Conservation (phyloP, 2,797 vertebrate species). For the Tinamus major region DNA sequence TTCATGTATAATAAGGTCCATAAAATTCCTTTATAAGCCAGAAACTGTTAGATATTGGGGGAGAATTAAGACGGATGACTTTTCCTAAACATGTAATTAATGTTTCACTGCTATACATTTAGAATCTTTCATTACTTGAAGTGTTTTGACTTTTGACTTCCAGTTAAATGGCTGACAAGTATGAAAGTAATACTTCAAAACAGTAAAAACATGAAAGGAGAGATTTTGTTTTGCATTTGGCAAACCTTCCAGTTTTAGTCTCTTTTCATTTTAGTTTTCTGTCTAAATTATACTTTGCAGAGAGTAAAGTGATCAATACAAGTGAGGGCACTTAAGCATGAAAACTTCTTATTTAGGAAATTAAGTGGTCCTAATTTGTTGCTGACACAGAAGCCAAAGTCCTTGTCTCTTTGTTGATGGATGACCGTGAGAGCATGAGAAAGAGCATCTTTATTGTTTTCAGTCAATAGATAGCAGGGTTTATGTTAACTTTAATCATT, state of each 20-base stretch:
- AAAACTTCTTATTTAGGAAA: background rate
- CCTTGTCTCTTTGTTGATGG: background rate
- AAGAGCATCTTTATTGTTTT: background rate
- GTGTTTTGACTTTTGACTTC: background rate
- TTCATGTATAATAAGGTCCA: background rate
- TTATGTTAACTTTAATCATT: background rate
- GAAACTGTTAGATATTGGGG: background rate
- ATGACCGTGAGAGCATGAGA: background rate
- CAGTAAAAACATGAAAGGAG: background rate
- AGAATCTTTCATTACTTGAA: background rate
- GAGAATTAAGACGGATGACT: background rate
- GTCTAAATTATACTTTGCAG: background rate
- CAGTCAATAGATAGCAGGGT: background rate
- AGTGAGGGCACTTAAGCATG: background rate
- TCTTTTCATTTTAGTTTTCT: conserved; percentile 1
- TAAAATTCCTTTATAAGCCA: background rate
- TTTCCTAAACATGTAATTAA: conserved; percentile 4
- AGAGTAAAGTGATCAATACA: background rate
- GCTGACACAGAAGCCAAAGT: background rate
- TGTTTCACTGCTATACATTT: background rate
- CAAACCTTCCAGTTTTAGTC: background rate
- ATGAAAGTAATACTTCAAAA: background rate
- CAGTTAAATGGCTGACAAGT: background rate
- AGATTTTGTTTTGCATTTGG: background rate
- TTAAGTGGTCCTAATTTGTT: background rate